Conservation (phyloP, 2,113 vertebrate species). For the Clarias gariepinus region DNA sequence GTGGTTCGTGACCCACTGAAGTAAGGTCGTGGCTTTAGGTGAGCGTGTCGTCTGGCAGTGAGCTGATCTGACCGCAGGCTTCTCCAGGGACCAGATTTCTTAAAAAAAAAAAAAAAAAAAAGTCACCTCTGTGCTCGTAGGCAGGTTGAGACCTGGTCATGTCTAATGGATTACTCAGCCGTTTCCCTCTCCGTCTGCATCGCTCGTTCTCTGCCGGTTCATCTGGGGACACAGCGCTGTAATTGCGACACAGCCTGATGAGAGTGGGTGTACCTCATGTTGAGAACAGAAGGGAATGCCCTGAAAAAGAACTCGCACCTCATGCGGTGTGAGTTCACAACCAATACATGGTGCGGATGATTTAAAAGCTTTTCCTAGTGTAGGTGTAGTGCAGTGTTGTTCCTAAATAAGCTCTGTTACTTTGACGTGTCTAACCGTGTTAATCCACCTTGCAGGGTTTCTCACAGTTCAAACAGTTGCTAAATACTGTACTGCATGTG, state of each 20-base stretch:
- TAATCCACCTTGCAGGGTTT: not conserved
- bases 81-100: slow-evolving; percentile 14
- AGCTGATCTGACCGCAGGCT: slow-evolving; percentile 39
- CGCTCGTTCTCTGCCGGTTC: slow-evolving; percentile 10
- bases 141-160: not conserved
- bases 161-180: slow-evolving; percentile 5
- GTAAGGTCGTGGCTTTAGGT: slow-evolving; percentile 27
- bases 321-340: not conserved
- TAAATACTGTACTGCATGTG: not conserved
- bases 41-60: not conserved
- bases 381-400: no score
- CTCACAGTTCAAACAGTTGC: not conserved
- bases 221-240: slow-evolving; percentile 14
- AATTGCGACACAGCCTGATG: slow-evolving; percentile 16
- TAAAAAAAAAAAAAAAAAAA: not conserved
- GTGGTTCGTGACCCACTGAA: slow-evolving; percentile 21
- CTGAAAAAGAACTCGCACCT: not conserved
- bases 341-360: not conserved
- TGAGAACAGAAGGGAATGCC: not conserved
- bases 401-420: not conserved
- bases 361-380: not conserved
- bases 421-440: not conserved
- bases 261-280: not conserved
- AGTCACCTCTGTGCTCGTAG: slow-evolving; percentile 43
- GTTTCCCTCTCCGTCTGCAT: slow-evolving; percentile 10